Percentiles rank a stretch among this genome's conserved stretches.
Evolutionary conservation across 2,113 vertebrate genomes (phyloP).

Genomic region (Oryzias melastigma): DNA sequence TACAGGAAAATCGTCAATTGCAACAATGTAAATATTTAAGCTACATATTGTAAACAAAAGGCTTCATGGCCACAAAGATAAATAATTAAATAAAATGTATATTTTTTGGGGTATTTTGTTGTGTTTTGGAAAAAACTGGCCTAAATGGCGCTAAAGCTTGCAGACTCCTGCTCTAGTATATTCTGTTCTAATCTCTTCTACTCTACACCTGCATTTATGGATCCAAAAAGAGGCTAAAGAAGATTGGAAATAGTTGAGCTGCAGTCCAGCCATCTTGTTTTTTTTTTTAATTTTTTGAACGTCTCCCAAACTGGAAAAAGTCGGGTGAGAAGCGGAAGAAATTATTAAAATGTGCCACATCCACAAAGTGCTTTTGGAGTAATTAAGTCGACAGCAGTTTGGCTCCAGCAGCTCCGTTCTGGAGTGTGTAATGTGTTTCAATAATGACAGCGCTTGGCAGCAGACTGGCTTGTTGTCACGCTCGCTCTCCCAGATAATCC

Average conservation of each 20-base stretch:
- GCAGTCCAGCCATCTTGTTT: not conserved
- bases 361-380: constrained; percentile 56
- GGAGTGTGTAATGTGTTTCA: constrained; percentile 68
- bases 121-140: too few species aligned
- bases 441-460: constrained; percentile 57
- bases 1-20: too few species aligned
- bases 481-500: constrained; percentile 63
- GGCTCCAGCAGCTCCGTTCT: constrained; percentile 55
- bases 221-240: not conserved
- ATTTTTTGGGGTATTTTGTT: too few species aligned
- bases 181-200: too few species aligned
- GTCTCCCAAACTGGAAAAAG: constrained; percentile 18
- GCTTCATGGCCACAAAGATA: too few species aligned
- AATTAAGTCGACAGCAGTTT: constrained; percentile 71
- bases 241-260: not conserved
- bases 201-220: not conserved
- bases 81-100: too few species aligned
- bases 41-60: too few species aligned
- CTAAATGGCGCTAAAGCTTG: too few species aligned
- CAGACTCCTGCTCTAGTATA: too few species aligned
- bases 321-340: constrained; percentile 36
- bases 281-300: constrained; percentile 1
- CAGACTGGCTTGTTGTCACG: constrained; percentile 62
- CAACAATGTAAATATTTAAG: too few species aligned
- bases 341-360: constrained; percentile 64